phyloP scores from a whole-genome alignment of 2,113 vertebrate species.

The Osmerus mordax region DNA sequence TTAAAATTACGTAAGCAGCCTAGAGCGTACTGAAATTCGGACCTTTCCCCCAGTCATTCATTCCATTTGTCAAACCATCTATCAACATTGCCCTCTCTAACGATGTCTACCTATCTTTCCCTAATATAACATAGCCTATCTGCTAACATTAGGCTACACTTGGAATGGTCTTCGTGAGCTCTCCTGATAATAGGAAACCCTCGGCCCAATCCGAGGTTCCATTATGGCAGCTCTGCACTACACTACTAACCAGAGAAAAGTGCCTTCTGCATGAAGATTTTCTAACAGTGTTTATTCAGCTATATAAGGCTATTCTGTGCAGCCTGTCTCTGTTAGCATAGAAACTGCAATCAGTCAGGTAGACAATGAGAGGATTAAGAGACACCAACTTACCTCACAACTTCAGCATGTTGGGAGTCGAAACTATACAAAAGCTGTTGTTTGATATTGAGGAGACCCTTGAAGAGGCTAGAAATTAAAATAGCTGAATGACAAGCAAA shows the following conservation, averaged over 20 bases:
- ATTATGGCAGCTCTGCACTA: background rate
- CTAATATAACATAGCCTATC: no score
- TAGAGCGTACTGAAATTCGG: no score
- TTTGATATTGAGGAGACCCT: no score
- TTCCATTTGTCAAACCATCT: no score
- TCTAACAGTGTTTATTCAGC: background rate
- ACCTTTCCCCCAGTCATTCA: no score
- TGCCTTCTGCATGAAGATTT: background rate
- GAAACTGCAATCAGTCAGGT: background rate
- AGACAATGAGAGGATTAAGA: background rate
- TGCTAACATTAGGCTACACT: no score
- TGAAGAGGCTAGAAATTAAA: no score
- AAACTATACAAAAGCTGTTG: background rate
- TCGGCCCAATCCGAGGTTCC: background rate
- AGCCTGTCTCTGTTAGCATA: background rate
- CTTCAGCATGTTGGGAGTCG: background rate
- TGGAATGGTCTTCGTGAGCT: no score
- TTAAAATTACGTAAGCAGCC: conserved; percentile 15
- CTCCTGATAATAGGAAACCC: background rate
- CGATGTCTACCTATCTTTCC: no score
- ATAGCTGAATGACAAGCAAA: no score
- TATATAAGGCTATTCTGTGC: background rate
- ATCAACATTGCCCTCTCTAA: no score
- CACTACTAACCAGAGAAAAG: background rate
- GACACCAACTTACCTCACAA: background rate